A percentile compares a stretch with the other conserved stretches of the same genome.
These are phyloP conservation scores for Heteromurus nitidus DNA, from an alignment of 2,888 invertebrate genomes.

Conservation along the genomic window DNA sequence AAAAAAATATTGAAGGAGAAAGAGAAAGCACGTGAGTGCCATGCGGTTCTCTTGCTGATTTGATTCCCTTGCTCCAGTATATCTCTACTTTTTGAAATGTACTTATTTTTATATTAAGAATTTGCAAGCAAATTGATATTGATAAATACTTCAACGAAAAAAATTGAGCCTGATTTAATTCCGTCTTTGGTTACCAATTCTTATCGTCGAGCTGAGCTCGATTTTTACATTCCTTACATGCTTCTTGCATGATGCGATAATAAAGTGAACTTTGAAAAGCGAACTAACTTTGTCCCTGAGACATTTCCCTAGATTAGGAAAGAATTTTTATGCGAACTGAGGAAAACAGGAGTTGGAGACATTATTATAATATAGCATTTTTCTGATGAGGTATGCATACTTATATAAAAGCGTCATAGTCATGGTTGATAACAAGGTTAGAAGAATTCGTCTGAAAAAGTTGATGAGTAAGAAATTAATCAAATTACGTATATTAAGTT, in stretches of 20 bases:
- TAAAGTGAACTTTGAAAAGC: conserved; percentile 31
- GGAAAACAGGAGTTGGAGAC: no score
- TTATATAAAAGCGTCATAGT: no score
- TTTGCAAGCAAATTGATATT: no score
- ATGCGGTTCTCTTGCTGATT: conserved; percentile 9
- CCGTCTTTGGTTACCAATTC: neutral
- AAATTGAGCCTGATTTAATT: neutral
- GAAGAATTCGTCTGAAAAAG: neutral
- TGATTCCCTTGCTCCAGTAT: no score
- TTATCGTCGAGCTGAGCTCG: neutral
- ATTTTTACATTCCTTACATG: conserved; percentile 20
- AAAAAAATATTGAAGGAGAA: neutral
- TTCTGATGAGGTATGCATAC: no score
- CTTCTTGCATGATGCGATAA: neutral
- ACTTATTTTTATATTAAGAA: no score
- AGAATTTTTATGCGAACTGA: neutral
- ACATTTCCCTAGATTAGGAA: neutral
- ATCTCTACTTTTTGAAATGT: no score
- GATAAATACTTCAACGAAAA: no score
- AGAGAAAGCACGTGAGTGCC: conserved; percentile 45
- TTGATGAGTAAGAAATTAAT: conserved; percentile 4
- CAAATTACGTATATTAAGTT: neutral
- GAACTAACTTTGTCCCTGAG: conserved; percentile 3
- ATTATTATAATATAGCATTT: no score
- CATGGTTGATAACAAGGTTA: conserved; percentile 19